Percentiles rank a stretch among this genome's conserved stretches.
Conservation (phyloP, 2,888 invertebrate genomes). For the Cataglyphis cursor region DNA sequence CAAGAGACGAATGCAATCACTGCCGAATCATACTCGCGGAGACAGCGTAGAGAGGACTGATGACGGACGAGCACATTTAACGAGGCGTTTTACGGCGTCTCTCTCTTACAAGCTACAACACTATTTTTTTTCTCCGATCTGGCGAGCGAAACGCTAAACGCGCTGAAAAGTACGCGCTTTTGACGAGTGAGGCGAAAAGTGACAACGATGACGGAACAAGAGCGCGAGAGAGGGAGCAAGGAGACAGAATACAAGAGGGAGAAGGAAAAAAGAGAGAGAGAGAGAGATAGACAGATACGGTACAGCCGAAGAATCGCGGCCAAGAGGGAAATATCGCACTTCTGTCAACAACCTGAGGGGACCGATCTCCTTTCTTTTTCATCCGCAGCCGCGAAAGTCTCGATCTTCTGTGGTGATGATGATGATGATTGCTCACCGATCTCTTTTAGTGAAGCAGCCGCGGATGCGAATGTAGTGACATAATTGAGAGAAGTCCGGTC, state of each 20-base stretch:
- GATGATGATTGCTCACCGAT: background rate
- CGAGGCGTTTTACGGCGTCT: background rate
- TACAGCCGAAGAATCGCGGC: conserved; percentile 2
- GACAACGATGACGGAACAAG: background rate
- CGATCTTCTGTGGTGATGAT: background rate
- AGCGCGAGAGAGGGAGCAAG: background rate
- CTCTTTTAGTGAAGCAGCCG: background rate
- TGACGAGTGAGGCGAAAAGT: conserved; percentile 32
- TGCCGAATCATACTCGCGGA: conserved; percentile 53
- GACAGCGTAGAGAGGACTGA: conserved; percentile 15
- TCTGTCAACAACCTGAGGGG: conserved; percentile 23
- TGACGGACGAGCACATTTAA: conserved; percentile 62
- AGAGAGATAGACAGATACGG: background rate
- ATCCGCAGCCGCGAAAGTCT: background rate
- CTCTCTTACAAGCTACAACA: background rate
- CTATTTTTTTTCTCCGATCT: background rate
- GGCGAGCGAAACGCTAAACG: background rate
- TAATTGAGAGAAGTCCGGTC: conserved; percentile 22
- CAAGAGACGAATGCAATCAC: conserved; percentile 45
- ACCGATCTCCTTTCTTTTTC: background rate
- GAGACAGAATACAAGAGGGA: background rate
- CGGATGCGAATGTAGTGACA: conserved; percentile 28
- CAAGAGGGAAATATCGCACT: conserved; percentile 4
- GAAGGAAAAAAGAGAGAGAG: background rate
- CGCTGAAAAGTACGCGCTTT: conserved; percentile 53